phyloP scores from a whole-genome alignment of 1,140 invertebrate genomes.

The Philopotamus ludificatus region DNA sequence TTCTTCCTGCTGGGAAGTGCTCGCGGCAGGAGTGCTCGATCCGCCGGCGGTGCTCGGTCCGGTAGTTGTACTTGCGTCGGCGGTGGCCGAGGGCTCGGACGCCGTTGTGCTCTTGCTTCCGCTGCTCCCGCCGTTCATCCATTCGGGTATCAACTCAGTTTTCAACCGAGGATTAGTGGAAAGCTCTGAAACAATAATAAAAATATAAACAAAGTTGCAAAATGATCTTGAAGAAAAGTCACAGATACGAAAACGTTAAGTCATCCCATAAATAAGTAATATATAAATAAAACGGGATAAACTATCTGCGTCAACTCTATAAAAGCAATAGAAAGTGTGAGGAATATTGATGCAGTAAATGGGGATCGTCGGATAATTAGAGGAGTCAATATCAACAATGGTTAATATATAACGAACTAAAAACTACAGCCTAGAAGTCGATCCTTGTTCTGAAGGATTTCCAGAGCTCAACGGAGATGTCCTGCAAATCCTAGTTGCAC shows the following conservation, averaged over 20 bases:
- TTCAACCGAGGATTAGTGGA: conserved; percentile 33
- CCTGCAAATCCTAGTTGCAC: too few species aligned
- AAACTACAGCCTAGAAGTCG: too few species aligned
- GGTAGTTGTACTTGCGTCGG: conserved; percentile 44
- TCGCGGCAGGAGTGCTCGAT: conserved; percentile 7
- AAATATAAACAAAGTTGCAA: too few species aligned
- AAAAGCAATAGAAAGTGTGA: too few species aligned
- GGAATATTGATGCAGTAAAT: too few species aligned
- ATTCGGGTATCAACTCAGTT: conserved; percentile 31
- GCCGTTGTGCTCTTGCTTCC: conserved; percentile 39
- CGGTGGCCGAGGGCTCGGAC: conserved; percentile 39
- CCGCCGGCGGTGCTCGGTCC: conserved; percentile 41
- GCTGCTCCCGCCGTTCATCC: conserved; percentile 43
- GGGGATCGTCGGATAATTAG: too few species aligned
- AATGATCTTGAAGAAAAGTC: too few species aligned
- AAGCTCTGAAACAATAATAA: conserved; percentile 28
- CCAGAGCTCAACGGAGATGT: too few species aligned
- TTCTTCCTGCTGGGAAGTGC: conserved; percentile 15
- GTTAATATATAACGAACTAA: too few species aligned
- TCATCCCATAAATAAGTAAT: neutral
- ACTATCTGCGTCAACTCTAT: neutral
- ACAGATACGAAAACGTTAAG: neutral
- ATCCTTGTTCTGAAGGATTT: too few species aligned
- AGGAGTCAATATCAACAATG: too few species aligned
- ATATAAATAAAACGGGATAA: neutral